phyloP scores from a whole-genome alignment of 2,888 invertebrate genomes.

The Plagodis pulveraria region DNA sequence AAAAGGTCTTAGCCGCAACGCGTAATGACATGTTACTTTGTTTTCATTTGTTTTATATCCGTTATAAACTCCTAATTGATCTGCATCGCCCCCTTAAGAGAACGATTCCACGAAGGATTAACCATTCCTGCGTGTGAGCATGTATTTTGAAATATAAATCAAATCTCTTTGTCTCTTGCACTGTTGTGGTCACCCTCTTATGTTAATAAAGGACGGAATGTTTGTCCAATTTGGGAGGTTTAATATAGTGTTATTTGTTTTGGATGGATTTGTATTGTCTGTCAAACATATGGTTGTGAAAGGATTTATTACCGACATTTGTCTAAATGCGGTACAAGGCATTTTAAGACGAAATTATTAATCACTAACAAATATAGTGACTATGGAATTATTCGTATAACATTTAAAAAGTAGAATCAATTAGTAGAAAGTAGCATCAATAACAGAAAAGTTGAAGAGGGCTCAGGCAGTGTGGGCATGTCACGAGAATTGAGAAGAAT shows the following conservation, averaged over 20 bases:
- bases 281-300: slow-evolving; percentile 12
- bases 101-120: slow-evolving; percentile 48
- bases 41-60: background rate
- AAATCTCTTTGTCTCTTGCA: slow-evolving; percentile 3
- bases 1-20: too few species aligned
- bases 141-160: slow-evolving; percentile 4
- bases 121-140: slow-evolving; percentile 30
- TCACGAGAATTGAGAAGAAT: too few species aligned
- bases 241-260: slow-evolving; percentile 17
- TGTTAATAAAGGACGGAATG: slow-evolving; percentile 9
- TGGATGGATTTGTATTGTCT: slow-evolving; percentile 10
- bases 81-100: background rate
- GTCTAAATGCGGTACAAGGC: background rate
- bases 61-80: background rate
- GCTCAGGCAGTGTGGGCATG: too few species aligned
- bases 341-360: background rate
- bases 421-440: too few species aligned
- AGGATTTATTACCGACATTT: slow-evolving; percentile 11
- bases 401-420: too few species aligned
- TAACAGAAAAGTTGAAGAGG: too few species aligned
- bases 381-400: too few species aligned
- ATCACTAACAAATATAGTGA: too few species aligned
- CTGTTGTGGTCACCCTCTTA: slow-evolving; percentile 9
- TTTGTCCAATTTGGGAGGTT: slow-evolving; percentile 11
- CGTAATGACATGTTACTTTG: too few species aligned